Conservation (phyloP, 2,113 vertebrate species). For the Mellivora capensis region DNA sequence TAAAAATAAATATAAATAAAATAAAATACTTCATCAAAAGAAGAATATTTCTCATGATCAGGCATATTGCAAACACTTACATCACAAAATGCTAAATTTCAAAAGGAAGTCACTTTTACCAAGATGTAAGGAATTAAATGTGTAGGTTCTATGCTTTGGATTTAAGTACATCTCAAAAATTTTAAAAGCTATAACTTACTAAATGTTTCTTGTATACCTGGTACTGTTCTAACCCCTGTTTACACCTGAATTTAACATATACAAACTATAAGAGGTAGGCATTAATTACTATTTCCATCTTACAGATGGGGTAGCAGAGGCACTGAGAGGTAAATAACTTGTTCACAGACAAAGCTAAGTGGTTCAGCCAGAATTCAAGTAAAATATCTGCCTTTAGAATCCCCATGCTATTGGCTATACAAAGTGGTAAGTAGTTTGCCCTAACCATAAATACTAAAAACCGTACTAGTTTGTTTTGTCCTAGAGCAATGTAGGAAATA, state of each 20-base stretch:
- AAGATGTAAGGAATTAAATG: neutral
- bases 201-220: neutral
- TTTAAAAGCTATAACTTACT: neutral
- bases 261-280: neutral
- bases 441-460: neutral
- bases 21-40: neutral
- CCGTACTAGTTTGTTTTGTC: neutral
- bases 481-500: neutral
- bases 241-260: neutral
- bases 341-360: neutral
- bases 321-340: neutral
- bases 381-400: neutral
- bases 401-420: neutral
- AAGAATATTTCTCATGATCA: constrained; percentile 29
- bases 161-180: neutral
- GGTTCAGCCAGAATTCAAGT: constrained; percentile 4
- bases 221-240: neutral
- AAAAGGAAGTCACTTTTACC: constrained; percentile 35
- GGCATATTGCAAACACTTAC: neutral
- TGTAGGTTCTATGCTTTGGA: neutral
- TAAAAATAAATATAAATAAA: neutral
- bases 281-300: neutral
- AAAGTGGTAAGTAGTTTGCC: neutral
- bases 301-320: neutral
- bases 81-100: constrained; percentile 40